Evolutionary conservation across 2,797 vertebrate genomes (phyloP), one percentile per base, ranked within the genome.

Genomic region (Acridotheres tristis): DNA sequence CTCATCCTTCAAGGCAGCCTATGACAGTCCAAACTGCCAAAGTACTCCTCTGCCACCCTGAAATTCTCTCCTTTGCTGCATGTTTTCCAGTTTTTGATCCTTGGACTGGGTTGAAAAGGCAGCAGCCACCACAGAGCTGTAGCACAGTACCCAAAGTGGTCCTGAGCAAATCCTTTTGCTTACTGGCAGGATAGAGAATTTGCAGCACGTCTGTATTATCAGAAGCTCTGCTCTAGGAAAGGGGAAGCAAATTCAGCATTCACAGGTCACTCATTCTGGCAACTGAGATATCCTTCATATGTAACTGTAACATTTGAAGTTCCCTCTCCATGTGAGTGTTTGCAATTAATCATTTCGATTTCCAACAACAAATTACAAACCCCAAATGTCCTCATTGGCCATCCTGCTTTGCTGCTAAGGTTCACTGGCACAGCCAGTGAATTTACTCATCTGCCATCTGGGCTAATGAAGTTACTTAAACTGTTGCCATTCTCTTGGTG

Each of bases 111-210:
- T 26, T 5, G 0, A 84, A 85, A 32, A 71, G 10, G 21, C 45
- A 77, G 77, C 40, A 89, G 65, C 48, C 25, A 30, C 34, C 50
- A 63, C 19, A 88, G 71, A 83, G 30, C 19, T 45, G 11, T 38
- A 63, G 30, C 16, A 51, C 23, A 57, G 30, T 10, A 57, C 13
- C 13, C 3, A 3, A 4, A 0, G 0, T 0, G 0, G 22, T 72
- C 42, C 66, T 65, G n/a, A 77, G n/a, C 11, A 90, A 94, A 58
- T 61, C 26, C 10, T 45, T 12, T 63, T 20, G 8, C 27, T 42
- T 67, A 43, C 10, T 67, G 53, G 62, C 0, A 0, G 16, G 14
- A 16, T 6, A 57, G 16, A 30, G 42, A 61, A 65, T 72, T 45
- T 45, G 21, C 42, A 82, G 42, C 15, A 84, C 1, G 1, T 10